These are phyloP conservation scores for Nemotelus nigrinus DNA, from an alignment of 2,888 invertebrate genomes.

Conservation along the genomic window DNA sequence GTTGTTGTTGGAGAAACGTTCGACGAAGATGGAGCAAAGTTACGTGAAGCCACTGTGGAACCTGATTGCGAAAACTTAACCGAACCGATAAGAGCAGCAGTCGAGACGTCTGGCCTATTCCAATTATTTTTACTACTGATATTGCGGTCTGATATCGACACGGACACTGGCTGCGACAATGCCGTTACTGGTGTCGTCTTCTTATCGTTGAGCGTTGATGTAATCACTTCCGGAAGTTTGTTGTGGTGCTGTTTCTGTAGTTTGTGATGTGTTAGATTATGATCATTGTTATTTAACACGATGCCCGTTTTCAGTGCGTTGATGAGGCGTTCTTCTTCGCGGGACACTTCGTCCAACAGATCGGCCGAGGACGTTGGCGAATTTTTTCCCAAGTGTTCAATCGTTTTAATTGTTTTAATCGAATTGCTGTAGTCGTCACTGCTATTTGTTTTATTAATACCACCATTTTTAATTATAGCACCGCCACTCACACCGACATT, in stretches of 20 bases:
- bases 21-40: not conserved
- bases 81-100: slow-evolving; percentile 45
- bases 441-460: slow-evolving; percentile 39
- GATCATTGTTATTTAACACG: slow-evolving; percentile 67
- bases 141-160: slow-evolving; percentile 32
- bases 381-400: slow-evolving; percentile 39
- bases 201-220: slow-evolving; percentile 51
- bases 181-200: slow-evolving; percentile 32
- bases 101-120: slow-evolving; percentile 47
- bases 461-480: slow-evolving; percentile 46
- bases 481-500: slow-evolving; percentile 24
- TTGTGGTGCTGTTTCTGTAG: slow-evolving; percentile 61
- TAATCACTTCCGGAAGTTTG: slow-evolving; percentile 53
- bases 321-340: slow-evolving; percentile 82
- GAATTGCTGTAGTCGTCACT: slow-evolving; percentile 31
- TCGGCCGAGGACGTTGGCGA: slow-evolving; percentile 53
- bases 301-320: slow-evolving; percentile 81
- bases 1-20: slow-evolving; percentile 30
- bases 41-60: slow-evolving; percentile 50
- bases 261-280: slow-evolving; percentile 40
- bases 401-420: slow-evolving; percentile 45
- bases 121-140: slow-evolving; percentile 43
- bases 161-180: slow-evolving; percentile 12
- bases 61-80: slow-evolving; percentile 48
- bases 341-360: slow-evolving; percentile 77